phyloP scores from a whole-genome alignment of 1,140 invertebrate species.

The Drosophila lini region DNA sequence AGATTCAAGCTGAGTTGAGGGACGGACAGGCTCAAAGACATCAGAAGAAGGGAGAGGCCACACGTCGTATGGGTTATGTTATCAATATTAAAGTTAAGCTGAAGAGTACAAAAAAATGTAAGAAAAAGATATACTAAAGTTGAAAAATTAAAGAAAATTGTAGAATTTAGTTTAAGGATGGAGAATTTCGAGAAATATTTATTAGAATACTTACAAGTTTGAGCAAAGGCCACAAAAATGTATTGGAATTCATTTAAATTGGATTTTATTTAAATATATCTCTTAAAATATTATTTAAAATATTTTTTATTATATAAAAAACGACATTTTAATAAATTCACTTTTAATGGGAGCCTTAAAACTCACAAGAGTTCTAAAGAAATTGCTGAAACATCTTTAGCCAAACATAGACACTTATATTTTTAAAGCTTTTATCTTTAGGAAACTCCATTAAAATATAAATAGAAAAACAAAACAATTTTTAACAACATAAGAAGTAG shows the following conservation, averaged over 20 bases:
- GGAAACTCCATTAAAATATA: conserved; percentile 1
- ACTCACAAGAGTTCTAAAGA: not conserved
- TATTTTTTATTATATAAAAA: too few relatives aligned
- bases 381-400: not conserved
- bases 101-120: not conserved
- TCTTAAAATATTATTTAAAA: not conserved
- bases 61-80: conserved; percentile 60
- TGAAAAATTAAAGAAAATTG: not conserved
- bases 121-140: too few relatives aligned
- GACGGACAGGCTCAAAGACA: conserved; percentile 65
- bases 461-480: not conserved
- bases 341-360: too few relatives aligned
- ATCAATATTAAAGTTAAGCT: not conserved
- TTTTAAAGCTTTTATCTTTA: too few relatives aligned
- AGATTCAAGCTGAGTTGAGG: conserved; percentile 58
- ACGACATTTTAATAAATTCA: too few relatives aligned
- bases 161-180: not conserved
- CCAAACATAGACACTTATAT: too few relatives aligned
- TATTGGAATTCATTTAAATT: not conserved
- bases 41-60: conserved; percentile 65
- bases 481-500: conserved; percentile 2
- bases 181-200: not conserved
- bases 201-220: not conserved
- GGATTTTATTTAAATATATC: not conserved
- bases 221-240: not conserved